phyloP scores from a whole-genome alignment of 2,113 vertebrate genomes.

The Ptychochromis oligacanthus region DNA sequence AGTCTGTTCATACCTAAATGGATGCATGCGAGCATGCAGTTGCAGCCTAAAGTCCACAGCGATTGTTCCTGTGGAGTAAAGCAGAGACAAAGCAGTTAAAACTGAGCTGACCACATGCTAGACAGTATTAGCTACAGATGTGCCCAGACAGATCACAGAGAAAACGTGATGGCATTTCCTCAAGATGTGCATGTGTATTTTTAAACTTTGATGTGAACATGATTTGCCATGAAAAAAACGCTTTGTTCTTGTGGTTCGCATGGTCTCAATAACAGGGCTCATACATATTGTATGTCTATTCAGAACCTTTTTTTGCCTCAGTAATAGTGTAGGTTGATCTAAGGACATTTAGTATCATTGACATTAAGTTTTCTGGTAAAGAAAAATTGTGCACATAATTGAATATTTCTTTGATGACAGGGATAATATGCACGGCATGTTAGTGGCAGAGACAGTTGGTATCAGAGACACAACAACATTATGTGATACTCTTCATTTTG shows the following conservation, averaged over 20 bases:
- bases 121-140: conserved; percentile 91
- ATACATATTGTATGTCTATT: conserved; percentile 78
- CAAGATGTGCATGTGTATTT: conserved; percentile 83
- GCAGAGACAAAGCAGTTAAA: conserved; percentile 66
- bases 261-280: conserved; percentile 85
- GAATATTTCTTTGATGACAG: conserved; percentile 21
- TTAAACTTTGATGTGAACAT: conserved; percentile 88
- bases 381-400: not conserved
- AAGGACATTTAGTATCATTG: conserved; percentile 35
- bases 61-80: conserved; percentile 54
- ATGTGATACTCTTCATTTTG: conserved; percentile 27
- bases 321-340: conserved; percentile 45
- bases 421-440: conserved; percentile 24
- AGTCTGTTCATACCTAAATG: not conserved
- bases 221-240: conserved; percentile 87
- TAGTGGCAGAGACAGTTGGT: conserved; percentile 31
- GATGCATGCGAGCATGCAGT: not conserved
- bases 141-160: conserved; percentile 80
- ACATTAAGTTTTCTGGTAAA: conserved; percentile 29
- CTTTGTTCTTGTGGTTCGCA: conserved; percentile 89
- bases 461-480: conserved; percentile 18
- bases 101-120: conserved; percentile 86
- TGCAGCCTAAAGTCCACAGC: conserved; percentile 36
- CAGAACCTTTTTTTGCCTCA: conserved; percentile 34
- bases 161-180: conserved; percentile 90